A percentile compares a stretch with the other conserved stretches of the same genome.
Evolutionary conservation across 2,888 invertebrate genomes (phyloP).

Genomic region (Agonopterix arenella): DNA sequence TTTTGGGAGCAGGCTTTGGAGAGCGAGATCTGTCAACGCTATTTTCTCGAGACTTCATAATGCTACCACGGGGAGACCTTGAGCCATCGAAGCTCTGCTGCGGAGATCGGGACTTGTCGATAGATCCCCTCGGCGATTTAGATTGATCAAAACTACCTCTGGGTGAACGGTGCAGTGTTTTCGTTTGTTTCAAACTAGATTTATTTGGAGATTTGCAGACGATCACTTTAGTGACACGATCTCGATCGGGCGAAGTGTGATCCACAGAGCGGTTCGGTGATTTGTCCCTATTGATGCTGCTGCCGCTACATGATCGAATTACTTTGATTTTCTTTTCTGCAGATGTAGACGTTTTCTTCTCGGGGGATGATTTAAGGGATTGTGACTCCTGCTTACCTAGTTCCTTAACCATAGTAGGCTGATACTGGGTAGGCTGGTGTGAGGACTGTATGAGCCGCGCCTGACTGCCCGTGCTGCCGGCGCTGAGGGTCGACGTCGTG

Average conservation of each 20-base stretch:
- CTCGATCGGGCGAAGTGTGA: constrained; percentile 52
- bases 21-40: constrained; percentile 62
- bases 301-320: constrained; percentile 74
- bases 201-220: constrained; percentile 72
- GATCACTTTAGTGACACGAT: constrained; percentile 68
- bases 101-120: constrained; percentile 76
- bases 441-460: constrained; percentile 95
- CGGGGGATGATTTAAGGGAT: constrained; percentile 72
- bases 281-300: constrained; percentile 62
- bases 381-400: constrained; percentile 85
- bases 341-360: constrained; percentile 41
- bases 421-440: constrained; percentile 94
- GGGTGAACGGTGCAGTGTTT: constrained; percentile 65
- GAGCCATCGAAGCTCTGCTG: constrained; percentile 75
- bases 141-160: constrained; percentile 72
- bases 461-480: constrained; percentile 95
- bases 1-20: constrained; percentile 68
- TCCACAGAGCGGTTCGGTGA: constrained; percentile 55
- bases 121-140: constrained; percentile 73
- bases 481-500: constrained; percentile 95
- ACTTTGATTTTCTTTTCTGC: constrained; percentile 63
- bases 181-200: constrained; percentile 62
- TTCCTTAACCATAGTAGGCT: constrained; percentile 91
- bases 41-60: constrained; percentile 67
- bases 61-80: constrained; percentile 64